Evolutionary conservation across 2,888 invertebrate species (phyloP).

Genomic region (Petrolisthes cinctipes): DNA sequence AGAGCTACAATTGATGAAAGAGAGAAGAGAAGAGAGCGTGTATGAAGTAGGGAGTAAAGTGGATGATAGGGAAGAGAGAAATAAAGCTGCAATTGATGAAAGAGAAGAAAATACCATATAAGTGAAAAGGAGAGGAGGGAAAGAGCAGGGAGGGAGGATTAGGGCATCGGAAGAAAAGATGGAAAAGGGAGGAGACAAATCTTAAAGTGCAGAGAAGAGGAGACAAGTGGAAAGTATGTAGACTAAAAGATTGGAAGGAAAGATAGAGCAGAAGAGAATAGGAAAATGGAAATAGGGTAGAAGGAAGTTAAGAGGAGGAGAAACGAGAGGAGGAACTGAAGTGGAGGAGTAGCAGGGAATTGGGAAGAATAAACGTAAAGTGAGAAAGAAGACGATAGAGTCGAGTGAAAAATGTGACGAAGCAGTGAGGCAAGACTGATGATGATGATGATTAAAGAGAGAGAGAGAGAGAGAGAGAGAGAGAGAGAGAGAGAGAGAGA

Average conservation of each 20-base stretch:
- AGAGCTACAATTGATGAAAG: background rate
- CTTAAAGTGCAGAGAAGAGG: background rate
- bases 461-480: conserved; percentile 43
- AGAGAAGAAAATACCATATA: background rate
- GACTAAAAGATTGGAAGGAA: background rate
- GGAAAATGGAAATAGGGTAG: no score
- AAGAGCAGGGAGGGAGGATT: background rate
- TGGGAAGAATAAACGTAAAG: background rate
- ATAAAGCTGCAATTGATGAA: background rate
- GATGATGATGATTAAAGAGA: background rate
- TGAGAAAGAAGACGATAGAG: background rate
- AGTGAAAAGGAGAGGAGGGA: background rate
- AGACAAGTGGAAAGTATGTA: background rate
- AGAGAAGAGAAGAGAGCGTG: background rate
- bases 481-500: conserved; percentile 29
- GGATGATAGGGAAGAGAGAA: background rate
- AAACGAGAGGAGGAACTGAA: background rate
- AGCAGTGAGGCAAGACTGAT: background rate
- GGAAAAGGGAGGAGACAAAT: background rate
- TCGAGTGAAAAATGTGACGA: background rate
- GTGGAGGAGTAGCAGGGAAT: background rate
- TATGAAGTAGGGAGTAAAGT: background rate
- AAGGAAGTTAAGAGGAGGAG: background rate
- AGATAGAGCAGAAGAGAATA: background rate
- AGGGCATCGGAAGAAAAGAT: background rate